Conservation (phyloP, 2,797 vertebrate genomes). For the Columba guinea region DNA sequence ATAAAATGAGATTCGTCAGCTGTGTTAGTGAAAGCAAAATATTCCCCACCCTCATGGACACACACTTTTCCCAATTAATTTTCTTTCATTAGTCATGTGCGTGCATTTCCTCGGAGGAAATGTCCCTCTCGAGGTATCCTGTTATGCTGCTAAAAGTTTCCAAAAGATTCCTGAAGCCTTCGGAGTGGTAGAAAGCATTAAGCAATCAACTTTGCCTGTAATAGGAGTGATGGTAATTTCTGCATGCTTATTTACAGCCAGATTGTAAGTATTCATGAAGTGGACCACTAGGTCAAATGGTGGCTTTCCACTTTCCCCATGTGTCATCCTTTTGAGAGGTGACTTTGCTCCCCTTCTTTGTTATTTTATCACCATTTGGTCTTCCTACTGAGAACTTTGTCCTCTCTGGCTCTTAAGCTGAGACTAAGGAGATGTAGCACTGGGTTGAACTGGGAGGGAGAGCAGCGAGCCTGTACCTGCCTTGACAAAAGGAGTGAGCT, state of each 20-base stretch:
- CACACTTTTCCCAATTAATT: neutral
- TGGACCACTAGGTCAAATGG: neutral
- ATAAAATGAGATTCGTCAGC: neutral
- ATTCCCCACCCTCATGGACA: neutral
- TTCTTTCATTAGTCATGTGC: neutral
- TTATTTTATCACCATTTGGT: neutral
- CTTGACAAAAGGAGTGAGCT: fast-evolving
- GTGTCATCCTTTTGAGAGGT: neutral
- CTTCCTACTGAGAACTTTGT: neutral
- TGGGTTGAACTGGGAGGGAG: neutral
- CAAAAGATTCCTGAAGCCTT: neutral
- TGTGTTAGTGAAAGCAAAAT: neutral
- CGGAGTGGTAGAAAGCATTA: neutral
- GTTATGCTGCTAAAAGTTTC: neutral
- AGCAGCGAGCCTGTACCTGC: neutral
- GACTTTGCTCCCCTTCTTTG: neutral
- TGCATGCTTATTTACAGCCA: neutral
- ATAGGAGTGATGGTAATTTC: neutral
- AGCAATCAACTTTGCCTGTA: neutral
- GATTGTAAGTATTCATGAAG: neutral
- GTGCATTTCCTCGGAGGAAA: neutral
- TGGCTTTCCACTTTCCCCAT: neutral
- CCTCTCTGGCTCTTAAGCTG: neutral
- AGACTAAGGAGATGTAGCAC: neutral
- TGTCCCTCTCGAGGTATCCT: neutral